phyloP scores from a whole-genome alignment of 2,113 vertebrate species.

The Psittacus erithacus region DNA sequence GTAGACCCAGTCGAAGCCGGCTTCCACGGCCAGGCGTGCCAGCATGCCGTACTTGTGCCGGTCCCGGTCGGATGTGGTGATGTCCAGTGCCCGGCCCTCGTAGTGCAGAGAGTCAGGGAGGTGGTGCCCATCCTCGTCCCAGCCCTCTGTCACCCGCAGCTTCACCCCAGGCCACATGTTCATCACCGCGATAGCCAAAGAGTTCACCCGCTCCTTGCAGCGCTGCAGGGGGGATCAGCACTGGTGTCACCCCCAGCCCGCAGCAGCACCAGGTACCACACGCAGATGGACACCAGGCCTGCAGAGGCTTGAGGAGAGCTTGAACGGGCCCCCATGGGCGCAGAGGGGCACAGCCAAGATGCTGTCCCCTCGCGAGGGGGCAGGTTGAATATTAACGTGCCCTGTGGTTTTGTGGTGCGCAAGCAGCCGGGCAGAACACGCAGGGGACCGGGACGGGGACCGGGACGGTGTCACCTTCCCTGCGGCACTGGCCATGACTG shows the following conservation, averaged over 20 bases:
- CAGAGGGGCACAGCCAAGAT: rapidly evolving
- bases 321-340: rapidly evolving
- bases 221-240: conserved; percentile 74
- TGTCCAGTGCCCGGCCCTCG: conserved; percentile 95
- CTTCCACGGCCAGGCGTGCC: conserved; percentile 94
- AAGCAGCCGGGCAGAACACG: neutral
- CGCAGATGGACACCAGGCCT: rapidly evolving
- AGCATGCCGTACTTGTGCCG: conserved; percentile 93
- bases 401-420: neutral
- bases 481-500: neutral
- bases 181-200: conserved; percentile 94
- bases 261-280: rapidly evolving
- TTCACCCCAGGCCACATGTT: conserved; percentile 96
- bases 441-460: neutral
- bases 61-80: conserved; percentile 93
- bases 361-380: rapidly evolving
- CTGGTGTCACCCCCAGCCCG: neutral
- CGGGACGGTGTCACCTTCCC: neutral
- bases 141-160: conserved; percentile 94
- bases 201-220: conserved; percentile 94
- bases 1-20: conserved; percentile 98
- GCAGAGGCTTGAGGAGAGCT: neutral
- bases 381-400: conserved; percentile 21
- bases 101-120: conserved; percentile 92
- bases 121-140: conserved; percentile 97